Evolutionary conservation across 2,797 vertebrate species (phyloP).

Genomic region (Columba guinea): DNA sequence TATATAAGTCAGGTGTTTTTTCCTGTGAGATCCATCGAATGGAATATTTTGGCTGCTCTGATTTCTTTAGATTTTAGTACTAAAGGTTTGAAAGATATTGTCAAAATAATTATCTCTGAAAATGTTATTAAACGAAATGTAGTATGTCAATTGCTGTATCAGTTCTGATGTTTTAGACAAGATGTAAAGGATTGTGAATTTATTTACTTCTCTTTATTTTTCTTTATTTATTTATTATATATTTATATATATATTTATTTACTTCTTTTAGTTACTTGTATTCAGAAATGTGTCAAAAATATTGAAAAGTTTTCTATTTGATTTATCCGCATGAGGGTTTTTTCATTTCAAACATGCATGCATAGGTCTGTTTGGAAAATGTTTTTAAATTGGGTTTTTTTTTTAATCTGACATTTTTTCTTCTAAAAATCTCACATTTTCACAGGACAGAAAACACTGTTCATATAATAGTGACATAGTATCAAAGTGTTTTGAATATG

Average conservation of each 20-base stretch:
- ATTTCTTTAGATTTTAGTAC: not conserved
- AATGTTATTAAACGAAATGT: not conserved
- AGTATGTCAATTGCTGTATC: not conserved
- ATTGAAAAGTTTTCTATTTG: not conserved
- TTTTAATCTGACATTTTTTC: not conserved
- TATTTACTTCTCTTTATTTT: not conserved
- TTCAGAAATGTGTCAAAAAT: not conserved
- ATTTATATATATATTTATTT: not conserved
- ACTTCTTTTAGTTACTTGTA: not conserved
- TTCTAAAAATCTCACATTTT: not conserved
- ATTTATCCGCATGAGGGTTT: not conserved
- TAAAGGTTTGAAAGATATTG: not conserved
- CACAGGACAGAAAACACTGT: not conserved
- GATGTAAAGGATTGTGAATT: not conserved
- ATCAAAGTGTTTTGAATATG: not conserved
- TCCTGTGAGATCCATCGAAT: not conserved
- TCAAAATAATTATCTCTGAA: not conserved
- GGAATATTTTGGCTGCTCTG: not conserved
- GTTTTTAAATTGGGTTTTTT: accelerated
- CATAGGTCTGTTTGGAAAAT: not conserved
- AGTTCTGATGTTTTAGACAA: not conserved
- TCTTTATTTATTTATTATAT: too few relatives aligned
- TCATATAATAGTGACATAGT: not conserved
- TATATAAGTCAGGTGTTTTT: not conserved
- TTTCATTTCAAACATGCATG: not conserved